Base-by-base conservation (phyloP, 2,797 vertebrate species). In the Valencia hispanica region DNA sequence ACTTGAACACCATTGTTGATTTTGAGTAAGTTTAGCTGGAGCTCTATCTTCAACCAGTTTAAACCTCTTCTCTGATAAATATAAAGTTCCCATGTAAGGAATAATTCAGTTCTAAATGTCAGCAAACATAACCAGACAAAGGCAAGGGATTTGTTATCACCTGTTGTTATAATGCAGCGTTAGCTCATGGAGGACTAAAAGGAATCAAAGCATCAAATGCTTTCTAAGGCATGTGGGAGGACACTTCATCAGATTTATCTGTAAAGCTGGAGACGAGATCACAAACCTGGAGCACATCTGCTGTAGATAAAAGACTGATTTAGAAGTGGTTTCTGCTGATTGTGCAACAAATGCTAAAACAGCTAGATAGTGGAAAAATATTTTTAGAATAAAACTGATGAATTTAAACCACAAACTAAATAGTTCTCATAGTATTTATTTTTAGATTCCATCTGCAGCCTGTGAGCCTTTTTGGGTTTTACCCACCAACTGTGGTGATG, bases 401-500 rank as follows among this genome's bases (percentile, higher is more conserved):
- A 25, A 17, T 75, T 77, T 22, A 69, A 51, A 73, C 53, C 77
- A 74, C 41, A 68, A 79, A 81, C 68, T 70, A 75, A 73, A 70
- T 72, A 76, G 47, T 59, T 84, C 77, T 80, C 74, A 84, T 47
- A n/a, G n/a, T 72, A 61, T 78, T 80, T 79, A 73, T 82, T 27
- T 80, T 80, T 70, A 53, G 70, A 80, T 65, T 72, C 72, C 25
- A 84, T 57, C 69, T 72, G 41, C 39, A 77, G 36, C 68, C 61
- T 72, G 57, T 75, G 63, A 61, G 74, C 14, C 41, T 68, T 66
- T 66, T 48, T 61, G 34, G 50, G 36, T 18, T 73, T 87, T 84
- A 88, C 96, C 92, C 95, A 99, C 98, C 98, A 14, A 99, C 94
- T 90, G 96, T 99, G 74, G 97, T 99, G 91, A 99, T 94, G 1